phyloP scores from a whole-genome alignment of 2,113 vertebrate species.

The Ceuthmochares aereus region DNA sequence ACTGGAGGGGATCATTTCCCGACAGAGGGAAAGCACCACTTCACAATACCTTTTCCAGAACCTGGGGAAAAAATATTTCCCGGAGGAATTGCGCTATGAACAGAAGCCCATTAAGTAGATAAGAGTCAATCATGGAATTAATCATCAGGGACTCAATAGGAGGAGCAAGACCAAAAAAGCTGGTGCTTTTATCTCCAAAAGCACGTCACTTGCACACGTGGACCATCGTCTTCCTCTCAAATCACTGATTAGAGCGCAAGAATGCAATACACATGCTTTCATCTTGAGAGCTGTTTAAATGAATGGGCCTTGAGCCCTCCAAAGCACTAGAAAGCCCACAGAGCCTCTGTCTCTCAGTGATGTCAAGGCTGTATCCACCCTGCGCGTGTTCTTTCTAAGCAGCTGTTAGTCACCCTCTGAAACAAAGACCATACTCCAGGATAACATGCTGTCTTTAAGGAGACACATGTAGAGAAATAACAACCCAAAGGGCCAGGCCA shows the following conservation, averaged over 20 bases:
- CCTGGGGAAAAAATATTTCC: background rate
- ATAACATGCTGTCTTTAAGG: background rate
- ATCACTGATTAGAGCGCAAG: background rate
- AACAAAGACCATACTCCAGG: background rate
- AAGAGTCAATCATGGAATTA: background rate
- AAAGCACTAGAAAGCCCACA: background rate
- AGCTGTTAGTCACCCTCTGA: background rate
- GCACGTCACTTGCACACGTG: background rate
- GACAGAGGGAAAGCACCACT: background rate
- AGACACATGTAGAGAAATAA: background rate
- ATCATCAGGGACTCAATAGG: background rate
- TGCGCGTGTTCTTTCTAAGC: background rate
- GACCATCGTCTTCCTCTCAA: rapidly evolving
- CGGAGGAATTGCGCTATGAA: background rate
- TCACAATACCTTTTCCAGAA: background rate
- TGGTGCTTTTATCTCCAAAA: background rate
- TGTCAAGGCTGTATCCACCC: slow-evolving; percentile 3
- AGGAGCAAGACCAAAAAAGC: background rate
- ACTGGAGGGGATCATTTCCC: background rate
- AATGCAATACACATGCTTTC: background rate
- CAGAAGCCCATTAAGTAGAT: background rate
- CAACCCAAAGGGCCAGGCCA: background rate
- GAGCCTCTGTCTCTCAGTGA: background rate
- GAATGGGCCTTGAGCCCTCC: background rate
- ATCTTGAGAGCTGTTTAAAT: background rate